Conservation (phyloP, 2,113 vertebrate genomes). For the Sitta europaea region DNA sequence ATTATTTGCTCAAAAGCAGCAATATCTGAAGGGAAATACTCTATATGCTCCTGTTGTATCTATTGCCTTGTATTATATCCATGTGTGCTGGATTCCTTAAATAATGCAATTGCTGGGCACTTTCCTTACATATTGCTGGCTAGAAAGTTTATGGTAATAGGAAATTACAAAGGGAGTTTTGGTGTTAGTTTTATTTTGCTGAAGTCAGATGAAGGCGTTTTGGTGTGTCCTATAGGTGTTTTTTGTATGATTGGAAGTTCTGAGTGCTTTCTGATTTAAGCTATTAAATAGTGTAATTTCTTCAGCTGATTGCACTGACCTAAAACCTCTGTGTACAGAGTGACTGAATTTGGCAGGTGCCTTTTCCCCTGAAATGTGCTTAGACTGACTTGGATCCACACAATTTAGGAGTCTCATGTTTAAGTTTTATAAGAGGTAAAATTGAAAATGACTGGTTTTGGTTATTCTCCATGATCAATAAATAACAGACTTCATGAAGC, state of each 20-base stretch:
- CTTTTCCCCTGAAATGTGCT: not conserved
- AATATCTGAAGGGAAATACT: not conserved
- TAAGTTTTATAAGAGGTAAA: not conserved
- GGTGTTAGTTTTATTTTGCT: not conserved
- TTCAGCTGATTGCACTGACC: not conserved
- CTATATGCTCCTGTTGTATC: not conserved
- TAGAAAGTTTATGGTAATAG: not conserved
- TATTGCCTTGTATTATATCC: not conserved
- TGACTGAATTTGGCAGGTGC: not conserved
- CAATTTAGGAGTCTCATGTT: not conserved
- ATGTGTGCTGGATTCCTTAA: not conserved
- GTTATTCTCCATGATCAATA: conserved; percentile 33
- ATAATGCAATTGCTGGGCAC: not conserved
- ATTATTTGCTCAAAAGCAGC: not conserved
- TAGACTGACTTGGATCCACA: not conserved
- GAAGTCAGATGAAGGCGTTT: not conserved
- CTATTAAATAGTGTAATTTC: not conserved
- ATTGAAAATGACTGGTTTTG: not conserved
- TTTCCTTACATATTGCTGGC: not conserved
- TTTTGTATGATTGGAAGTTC: not conserved
- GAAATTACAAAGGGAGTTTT: conserved; percentile 5
- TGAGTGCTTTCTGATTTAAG: not conserved
- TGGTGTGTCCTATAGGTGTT: not conserved
- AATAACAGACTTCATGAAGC: conserved; percentile 3
- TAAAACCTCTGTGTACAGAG: not conserved